Evolutionary conservation across 2,113 vertebrate genomes (phyloP).

Genomic region (Otis tarda): DNA sequence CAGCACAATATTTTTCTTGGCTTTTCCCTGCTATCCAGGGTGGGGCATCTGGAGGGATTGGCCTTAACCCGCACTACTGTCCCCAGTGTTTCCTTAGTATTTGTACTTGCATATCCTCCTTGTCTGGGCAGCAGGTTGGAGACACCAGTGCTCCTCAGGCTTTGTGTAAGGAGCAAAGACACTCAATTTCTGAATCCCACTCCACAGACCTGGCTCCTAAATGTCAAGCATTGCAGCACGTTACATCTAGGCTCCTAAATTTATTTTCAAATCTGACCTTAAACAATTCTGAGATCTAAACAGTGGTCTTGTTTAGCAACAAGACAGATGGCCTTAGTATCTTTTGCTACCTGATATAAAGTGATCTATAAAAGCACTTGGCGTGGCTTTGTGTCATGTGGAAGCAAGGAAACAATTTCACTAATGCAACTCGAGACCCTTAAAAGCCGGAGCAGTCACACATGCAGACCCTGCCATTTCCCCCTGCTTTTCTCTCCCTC

Average conservation of each 20-base stretch:
- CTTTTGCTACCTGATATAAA: neutral
- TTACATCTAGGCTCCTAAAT: neutral
- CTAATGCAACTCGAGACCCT: neutral
- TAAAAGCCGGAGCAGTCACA: neutral
- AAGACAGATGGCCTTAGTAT: neutral
- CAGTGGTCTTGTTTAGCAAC: neutral
- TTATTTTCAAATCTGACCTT: neutral
- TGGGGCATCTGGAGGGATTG: neutral
- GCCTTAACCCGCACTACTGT: neutral
- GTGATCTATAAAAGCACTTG: neutral
- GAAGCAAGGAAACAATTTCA: neutral
- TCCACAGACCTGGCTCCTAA: neutral
- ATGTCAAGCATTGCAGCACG: neutral
- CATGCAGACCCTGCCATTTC: neutral
- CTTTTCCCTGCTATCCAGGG: neutral
- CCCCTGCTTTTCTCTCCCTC: neutral
- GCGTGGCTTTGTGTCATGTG: neutral
- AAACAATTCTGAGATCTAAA: neutral
- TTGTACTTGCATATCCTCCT: neutral
- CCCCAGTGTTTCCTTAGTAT: neutral
- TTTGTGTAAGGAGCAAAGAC: neutral
- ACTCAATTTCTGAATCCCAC: neutral
- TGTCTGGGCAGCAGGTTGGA: neutral
- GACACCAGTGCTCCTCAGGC: neutral
- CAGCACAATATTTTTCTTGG: neutral